A percentile compares a stretch with the other conserved stretches of the same genome.
Evolutionary conservation across 2,113 vertebrate genomes (phyloP).

Genomic region (Sebastes fasciatus): DNA sequence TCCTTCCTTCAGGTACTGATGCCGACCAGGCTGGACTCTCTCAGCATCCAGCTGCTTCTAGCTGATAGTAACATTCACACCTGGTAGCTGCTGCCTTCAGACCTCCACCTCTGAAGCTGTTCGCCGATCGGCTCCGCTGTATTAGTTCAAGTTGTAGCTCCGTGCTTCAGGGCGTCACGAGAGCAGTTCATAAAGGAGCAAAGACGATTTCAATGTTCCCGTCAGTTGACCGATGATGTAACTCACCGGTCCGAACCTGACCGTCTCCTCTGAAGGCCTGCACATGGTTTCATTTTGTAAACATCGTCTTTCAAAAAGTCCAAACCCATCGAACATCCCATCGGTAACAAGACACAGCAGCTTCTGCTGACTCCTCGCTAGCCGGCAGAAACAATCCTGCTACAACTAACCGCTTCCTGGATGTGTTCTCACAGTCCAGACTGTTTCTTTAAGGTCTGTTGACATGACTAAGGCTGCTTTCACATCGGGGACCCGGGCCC

Average conservation of each 20-base stretch:
- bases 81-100: slow-evolving; percentile 13
- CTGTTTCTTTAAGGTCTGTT: slow-evolving; percentile 1
- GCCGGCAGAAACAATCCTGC: neutral
- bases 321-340: neutral
- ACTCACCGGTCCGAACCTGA: neutral
- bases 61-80: slow-evolving; percentile 25
- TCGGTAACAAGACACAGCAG: slow-evolving; percentile 16
- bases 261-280: slow-evolving; percentile 9
- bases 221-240: neutral
- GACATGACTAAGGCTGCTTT: neutral
- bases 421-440: slow-evolving; percentile 3
- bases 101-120: slow-evolving; percentile 33
- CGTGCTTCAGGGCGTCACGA: slow-evolving; percentile 12
- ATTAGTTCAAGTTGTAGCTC: neutral
- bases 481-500: no score
- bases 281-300: slow-evolving; percentile 53
- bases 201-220: neutral
- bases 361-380: slow-evolving; percentile 6
- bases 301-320: slow-evolving; percentile 1
- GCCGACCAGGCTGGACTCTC: slow-evolving; percentile 27
- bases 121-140: neutral
- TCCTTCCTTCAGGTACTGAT: slow-evolving; percentile 28
- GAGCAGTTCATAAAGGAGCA: slow-evolving; percentile 4
- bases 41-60: slow-evolving; percentile 20
- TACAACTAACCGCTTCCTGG: neutral